Percentiles rank a stretch among this genome's conserved stretches.
These are phyloP conservation scores for Cyphomyrus plagiostoma DNA, from an alignment of 2,113 vertebrate genomes.

Conservation along the genomic window DNA sequence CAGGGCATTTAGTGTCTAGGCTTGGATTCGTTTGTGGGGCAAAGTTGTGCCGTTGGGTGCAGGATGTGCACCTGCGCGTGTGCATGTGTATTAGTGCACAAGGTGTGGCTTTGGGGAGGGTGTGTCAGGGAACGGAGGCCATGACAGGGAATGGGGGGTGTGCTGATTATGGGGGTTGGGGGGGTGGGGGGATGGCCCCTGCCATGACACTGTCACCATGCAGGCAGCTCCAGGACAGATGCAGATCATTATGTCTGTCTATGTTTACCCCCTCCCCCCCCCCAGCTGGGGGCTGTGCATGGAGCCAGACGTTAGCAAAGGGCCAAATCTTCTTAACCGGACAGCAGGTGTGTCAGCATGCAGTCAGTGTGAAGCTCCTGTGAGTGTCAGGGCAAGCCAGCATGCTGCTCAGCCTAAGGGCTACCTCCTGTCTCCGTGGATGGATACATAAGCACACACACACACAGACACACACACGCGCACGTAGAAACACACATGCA, in stretches of 20 bases:
- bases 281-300: not conserved
- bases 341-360: not conserved
- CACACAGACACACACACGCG: no score
- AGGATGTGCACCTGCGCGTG: not conserved
- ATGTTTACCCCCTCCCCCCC: not conserved
- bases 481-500: no score
- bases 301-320: constrained; percentile 8
- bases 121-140: not conserved
- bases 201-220: not conserved
- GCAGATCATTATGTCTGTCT: constrained; percentile 8
- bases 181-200: no score
- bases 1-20: not conserved
- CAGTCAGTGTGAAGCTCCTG: constrained; percentile 8
- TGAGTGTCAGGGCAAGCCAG: not conserved
- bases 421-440: constrained; percentile 19
- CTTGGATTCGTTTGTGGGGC: not conserved
- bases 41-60: not conserved
- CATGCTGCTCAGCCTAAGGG: constrained; percentile 18
- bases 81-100: not conserved
- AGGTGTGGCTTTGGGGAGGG: not conserved
- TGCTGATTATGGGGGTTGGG: not conserved
- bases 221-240: not conserved
- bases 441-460: not conserved
- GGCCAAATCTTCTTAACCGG: constrained; percentile 28
- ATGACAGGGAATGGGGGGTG: not conserved